These are phyloP conservation scores for Nemopilema nomurai DNA, from an alignment of 30 jellyfish, hydroid and myxozoan species.

Conservation along the genomic window DNA sequence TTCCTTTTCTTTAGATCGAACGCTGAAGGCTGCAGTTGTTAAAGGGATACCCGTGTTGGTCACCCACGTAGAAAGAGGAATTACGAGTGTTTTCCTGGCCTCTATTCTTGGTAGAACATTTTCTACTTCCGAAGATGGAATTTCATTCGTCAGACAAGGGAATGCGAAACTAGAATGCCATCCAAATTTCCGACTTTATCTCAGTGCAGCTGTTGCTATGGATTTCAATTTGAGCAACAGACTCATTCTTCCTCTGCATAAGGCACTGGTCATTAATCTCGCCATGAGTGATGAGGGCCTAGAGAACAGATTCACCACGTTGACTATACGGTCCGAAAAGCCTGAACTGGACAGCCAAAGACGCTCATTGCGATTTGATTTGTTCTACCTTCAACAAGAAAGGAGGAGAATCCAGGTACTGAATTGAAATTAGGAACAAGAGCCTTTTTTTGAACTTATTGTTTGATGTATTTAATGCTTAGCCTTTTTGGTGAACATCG, in stretches of 20 bases:
- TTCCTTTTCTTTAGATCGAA: slow-evolving; percentile 33
- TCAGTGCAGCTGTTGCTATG: slow-evolving; percentile 60
- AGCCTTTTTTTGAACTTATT: too few relatives aligned
- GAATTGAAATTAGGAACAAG: not conserved
- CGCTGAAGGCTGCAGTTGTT: slow-evolving; percentile 55
- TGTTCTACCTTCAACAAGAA: slow-evolving; percentile 42
- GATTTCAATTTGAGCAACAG: slow-evolving; percentile 33
- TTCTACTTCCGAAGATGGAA: slow-evolving; percentile 13
- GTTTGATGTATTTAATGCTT: too few relatives aligned
- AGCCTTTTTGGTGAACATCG: too few relatives aligned
- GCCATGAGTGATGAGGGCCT: slow-evolving; percentile 38
- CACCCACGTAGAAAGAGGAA: slow-evolving; percentile 59
- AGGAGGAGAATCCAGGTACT: slow-evolving; percentile 46
- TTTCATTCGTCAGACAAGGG: slow-evolving; percentile 1
- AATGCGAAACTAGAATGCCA: slow-evolving; percentile 18
- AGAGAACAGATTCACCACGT: slow-evolving; percentile 11
- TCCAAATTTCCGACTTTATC: slow-evolving; percentile 57
- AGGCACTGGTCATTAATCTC: slow-evolving; percentile 43
- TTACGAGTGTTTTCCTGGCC: slow-evolving; percentile 11
- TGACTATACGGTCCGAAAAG: slow-evolving; percentile 46
- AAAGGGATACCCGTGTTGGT: slow-evolving; percentile 55
- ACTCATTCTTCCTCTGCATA: slow-evolving; percentile 51
- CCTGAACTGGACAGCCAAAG: slow-evolving; percentile 62
- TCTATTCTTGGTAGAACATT: slow-evolving; percentile 11
- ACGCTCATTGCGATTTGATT: slow-evolving; percentile 46